Evolutionary conservation across 2,888 invertebrate species (phyloP), one percentile per base, ranked within the genome.

Genomic region (Nebria salina): DNA sequence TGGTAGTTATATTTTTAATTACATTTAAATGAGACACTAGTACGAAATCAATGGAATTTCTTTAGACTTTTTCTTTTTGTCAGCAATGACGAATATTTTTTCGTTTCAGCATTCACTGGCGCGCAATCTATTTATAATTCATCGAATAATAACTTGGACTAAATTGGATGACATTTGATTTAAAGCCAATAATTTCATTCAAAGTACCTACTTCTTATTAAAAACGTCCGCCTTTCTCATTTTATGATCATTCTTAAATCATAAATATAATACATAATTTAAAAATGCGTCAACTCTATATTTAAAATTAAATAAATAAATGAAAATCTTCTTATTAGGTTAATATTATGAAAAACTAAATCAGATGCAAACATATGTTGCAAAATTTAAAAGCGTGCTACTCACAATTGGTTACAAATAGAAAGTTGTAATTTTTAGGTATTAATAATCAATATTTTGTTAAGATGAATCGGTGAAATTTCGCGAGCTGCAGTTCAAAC

Each of bases 131-230:
- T 68, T 41, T 66, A 76, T 76, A 76, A 76, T 76, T 68, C 76
- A 76, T 68, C 65, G 76, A 76, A 76, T 76, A 76, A 68, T 66
- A 66, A 64, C 34, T 54, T 13, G 54, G 54, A 54, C 54, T 54
- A 54, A 54, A 54, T 54, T 54, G 13, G 54, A 54, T 54, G 54
- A 54, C 54, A 54, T 54, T 54, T 54, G 54, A 54, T 54, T 54
- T 54, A 54, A 54, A 54, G 7, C 54, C 54, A 54, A 54, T 54
- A 8, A 54, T 13, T 54, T 54, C 8, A 34, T 34, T 34, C 34
- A 5, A 13, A 54, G 54, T 54, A 7, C n/a, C n/a, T n/a, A n/a
- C 13, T 54, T 7, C 54, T 11, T 13, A 7, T 54, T 54, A 54
- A 34, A 34, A 34, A 5, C 34, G 34, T 13, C 13, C 8, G 13